These are phyloP conservation scores for Prosapia bicincta DNA, from an alignment of 2,888 invertebrate genomes.

Conservation along the genomic window DNA sequence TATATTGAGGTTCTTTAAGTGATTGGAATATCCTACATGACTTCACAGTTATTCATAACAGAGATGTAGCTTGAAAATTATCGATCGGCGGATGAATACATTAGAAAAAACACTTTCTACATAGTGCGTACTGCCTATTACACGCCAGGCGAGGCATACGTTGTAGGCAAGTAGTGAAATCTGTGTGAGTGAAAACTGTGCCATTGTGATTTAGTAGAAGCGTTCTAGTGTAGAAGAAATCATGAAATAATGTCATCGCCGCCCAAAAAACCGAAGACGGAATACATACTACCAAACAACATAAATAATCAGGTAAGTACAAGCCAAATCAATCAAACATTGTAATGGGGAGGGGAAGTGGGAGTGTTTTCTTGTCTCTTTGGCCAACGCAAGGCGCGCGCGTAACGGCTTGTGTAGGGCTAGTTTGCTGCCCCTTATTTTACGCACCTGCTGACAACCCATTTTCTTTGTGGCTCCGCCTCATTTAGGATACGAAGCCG, in stretches of 20 bases:
- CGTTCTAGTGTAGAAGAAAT: background rate
- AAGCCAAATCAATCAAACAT: conserved; percentile 26
- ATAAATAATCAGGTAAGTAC: conserved; percentile 25
- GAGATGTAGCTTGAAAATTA: background rate
- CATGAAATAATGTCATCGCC: conserved; percentile 28
- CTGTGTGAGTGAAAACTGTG: background rate
- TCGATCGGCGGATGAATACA: conserved; percentile 25
- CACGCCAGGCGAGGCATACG: background rate
- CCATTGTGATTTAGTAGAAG: background rate
- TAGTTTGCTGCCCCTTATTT: conserved; percentile 22
- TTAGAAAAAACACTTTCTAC: background rate
- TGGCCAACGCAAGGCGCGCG: conserved; percentile 26
- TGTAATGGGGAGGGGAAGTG: conserved; percentile 25
- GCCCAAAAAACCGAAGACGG: conserved; percentile 22
- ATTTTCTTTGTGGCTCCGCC: conserved; percentile 27
- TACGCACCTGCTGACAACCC: conserved; percentile 27
- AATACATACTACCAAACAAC: conserved; percentile 24
- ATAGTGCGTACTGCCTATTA: background rate
- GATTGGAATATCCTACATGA: background rate
- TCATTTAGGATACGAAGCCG: conserved; percentile 28
- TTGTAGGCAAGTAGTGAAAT: background rate
- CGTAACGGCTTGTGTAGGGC: conserved; percentile 23
- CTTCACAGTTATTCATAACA: background rate
- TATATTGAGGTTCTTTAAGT: background rate
- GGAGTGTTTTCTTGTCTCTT: conserved; percentile 25